Base-by-base conservation (phyloP, 2,888 invertebrate species). In the Polia nebulosa region DNA sequence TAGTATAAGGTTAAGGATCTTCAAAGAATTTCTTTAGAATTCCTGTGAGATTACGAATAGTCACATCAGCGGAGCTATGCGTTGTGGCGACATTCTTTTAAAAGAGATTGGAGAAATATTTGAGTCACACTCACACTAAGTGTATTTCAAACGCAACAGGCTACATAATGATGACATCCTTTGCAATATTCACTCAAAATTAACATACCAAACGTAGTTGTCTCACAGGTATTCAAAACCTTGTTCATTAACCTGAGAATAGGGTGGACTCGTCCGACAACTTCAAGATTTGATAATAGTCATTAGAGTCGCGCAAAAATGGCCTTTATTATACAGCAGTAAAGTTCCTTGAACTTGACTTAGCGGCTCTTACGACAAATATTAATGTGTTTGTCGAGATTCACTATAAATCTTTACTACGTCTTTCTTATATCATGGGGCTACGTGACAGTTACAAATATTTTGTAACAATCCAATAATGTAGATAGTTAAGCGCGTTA, bases 321-420 rank as follows among this genome's bases (percentile, higher is more conserved):
- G 60, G 67, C 72, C 82, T 83, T 68, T 82, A 82, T 17, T 8
- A 41, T 60, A 69, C 60, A 5, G 74, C 60, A 71, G 71, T 83
- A 81, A 59, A 70, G 84, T 66, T 79, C 77, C 84, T 75, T 83
- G 82, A 83, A 79, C 76, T 82, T 82, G 84, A 75, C 70, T 68
- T 59, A 72, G 76, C 63, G 63, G 70, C 58, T 36, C 45, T 60
- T 67, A 52, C 66, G 67, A 67, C 55, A 63, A 65, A 76, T 68
- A 65, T 62, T 41, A 58, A 77, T 75, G 36, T 72, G 73, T 78
- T 72, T 78, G 27, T 20, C 52, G 78, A 65, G 56, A 66, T 45
- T 39, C 32, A 53, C 52, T 64, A 59, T 56, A 49, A 62, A 66
- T 69, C 56, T 72, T 51, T 34, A 52, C 25, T 45, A 32, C 20